These are phyloP conservation scores for Heterochromis multidens DNA, from an alignment of 2,113 vertebrate genomes.

Conservation along the genomic window DNA sequence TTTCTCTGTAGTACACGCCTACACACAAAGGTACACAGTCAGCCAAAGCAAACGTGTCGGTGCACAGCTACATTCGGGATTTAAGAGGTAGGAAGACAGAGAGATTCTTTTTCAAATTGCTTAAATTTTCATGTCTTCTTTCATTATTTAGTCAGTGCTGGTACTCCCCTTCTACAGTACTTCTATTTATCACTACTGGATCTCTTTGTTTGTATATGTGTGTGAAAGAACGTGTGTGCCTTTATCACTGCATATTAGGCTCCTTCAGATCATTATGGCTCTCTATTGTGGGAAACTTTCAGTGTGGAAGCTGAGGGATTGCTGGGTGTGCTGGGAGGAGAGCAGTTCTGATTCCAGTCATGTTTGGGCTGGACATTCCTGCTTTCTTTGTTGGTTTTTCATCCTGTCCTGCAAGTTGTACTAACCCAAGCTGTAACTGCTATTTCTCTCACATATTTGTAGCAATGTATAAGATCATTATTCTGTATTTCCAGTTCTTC, in stretches of 20 bases:
- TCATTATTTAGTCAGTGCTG: slow-evolving; percentile 55
- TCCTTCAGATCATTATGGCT: slow-evolving; percentile 58
- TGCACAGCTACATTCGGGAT: background rate
- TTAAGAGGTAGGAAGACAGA: slow-evolving; percentile 31
- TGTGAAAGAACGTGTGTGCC: slow-evolving; percentile 2
- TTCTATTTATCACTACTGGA: background rate
- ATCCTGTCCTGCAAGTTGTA: background rate
- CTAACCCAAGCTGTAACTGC: background rate
- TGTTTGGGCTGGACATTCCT: background rate
- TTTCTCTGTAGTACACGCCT: background rate
- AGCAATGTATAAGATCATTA: background rate
- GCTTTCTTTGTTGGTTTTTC: background rate
- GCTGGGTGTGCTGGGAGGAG: background rate
- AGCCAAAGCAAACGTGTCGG: background rate
- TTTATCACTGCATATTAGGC: slow-evolving; percentile 21
- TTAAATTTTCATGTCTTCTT: slow-evolving; percentile 60
- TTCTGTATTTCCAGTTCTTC: background rate
- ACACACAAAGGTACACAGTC: slow-evolving; percentile 21
- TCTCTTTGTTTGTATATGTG: background rate
- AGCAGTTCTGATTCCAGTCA: background rate
- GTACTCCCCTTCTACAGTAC: background rate
- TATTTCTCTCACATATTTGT: background rate
- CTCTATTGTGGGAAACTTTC: slow-evolving; percentile 60
- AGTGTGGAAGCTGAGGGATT: slow-evolving; percentile 18
- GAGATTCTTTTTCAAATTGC: slow-evolving; percentile 2